Conservation (phyloP, 2,888 invertebrate species). For the Cheilosia variabilis region DNA sequence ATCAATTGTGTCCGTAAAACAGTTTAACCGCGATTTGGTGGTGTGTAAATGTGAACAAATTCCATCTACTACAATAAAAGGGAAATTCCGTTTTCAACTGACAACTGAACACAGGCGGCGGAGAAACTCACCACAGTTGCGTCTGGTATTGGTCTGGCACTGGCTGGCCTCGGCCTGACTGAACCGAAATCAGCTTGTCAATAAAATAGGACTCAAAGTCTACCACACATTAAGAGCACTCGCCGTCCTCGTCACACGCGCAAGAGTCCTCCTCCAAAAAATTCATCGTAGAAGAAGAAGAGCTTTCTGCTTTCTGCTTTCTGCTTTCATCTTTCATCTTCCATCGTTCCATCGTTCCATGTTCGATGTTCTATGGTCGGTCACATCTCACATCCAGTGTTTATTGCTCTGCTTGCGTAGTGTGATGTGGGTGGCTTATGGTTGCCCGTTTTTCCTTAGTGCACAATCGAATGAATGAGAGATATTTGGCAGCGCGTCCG, state of each 20-base stretch:
- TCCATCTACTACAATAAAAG: no score
- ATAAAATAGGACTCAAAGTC: constrained; percentile 12
- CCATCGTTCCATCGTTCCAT: background rate
- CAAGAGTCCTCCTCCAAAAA: constrained; percentile 1
- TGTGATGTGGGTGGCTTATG: constrained; percentile 51
- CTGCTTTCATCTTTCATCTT: no score
- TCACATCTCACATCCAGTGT: constrained; percentile 27
- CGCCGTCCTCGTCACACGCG: constrained; percentile 38
- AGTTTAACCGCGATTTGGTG: no score
- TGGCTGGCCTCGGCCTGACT: no score
- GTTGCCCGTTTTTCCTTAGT: constrained; percentile 34
- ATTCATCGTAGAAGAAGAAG: constrained; percentile 8
- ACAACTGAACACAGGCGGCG: background rate
- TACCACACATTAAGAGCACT: constrained; percentile 27
- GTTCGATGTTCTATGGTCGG: constrained; percentile 19
- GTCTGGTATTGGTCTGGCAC: background rate
- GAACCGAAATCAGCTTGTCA: background rate
- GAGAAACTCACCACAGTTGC: constrained; percentile 27
- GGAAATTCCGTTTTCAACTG: background rate
- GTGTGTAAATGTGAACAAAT: no score
- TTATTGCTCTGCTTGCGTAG: constrained; percentile 44
- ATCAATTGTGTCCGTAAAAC: no score
- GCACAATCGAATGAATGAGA: constrained; percentile 12
- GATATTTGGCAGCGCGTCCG: constrained; percentile 10
- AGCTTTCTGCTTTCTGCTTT: constrained; percentile 16